These are phyloP conservation scores for Heteromurus nitidus DNA, from an alignment of 2,888 invertebrate species.

Conservation along the genomic window DNA sequence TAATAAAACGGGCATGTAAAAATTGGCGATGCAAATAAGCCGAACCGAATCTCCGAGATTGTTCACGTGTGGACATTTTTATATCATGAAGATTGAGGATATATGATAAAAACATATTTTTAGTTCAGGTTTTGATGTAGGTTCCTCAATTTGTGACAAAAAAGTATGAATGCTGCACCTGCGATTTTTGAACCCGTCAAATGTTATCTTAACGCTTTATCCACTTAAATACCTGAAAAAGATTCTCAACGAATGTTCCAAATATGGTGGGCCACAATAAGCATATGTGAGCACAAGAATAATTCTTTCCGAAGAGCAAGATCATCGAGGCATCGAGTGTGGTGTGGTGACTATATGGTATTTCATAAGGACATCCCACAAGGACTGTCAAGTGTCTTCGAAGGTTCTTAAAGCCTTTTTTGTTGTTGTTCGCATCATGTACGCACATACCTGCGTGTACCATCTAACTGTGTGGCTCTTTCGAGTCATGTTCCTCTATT, in stretches of 20 bases:
- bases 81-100: too few relatives aligned
- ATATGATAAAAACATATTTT: conserved; percentile 4
- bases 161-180: not conserved
- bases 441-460: conserved; percentile 38
- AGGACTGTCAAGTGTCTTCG: conserved; percentile 57
- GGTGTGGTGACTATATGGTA: conserved; percentile 19
- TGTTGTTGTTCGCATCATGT: too few relatives aligned
- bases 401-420: conserved; percentile 50
- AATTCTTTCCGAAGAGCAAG: conserved; percentile 33
- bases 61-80: too few relatives aligned
- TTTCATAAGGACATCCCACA: conserved; percentile 41
- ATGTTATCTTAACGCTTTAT: conserved; percentile 15
- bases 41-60: too few relatives aligned
- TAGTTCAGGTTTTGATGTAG: conserved; percentile 4
- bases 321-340: conserved; percentile 51
- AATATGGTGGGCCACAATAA: conserved; percentile 40
- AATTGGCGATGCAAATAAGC: conserved; percentile 20
- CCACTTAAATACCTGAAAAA: conserved; percentile 21
- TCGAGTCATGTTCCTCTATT: not conserved
- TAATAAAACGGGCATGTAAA: conserved; percentile 19
- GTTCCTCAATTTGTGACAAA: not conserved
- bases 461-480: conserved; percentile 19
- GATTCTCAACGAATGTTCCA: conserved; percentile 29
- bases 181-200: conserved; percentile 19
- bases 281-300: conserved; percentile 33